These are phyloP conservation scores for Scylla paramamosain DNA, from an alignment of 1,140 invertebrate species.

Conservation along the genomic window DNA sequence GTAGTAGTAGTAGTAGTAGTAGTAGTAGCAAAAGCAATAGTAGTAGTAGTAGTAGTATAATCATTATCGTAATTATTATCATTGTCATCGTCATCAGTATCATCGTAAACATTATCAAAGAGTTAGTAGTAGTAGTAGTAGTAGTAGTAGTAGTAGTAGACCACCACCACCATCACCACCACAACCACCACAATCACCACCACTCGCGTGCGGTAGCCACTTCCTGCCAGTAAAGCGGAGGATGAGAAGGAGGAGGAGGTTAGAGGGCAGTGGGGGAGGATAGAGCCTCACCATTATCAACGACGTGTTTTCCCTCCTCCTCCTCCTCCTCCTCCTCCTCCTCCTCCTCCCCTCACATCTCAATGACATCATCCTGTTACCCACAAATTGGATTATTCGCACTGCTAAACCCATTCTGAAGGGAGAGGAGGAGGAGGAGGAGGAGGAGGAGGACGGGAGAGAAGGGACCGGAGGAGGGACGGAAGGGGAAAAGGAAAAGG, in stretches of 20 bases:
- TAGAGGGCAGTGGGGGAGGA: neutral
- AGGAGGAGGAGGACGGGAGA: neutral
- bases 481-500: neutral
- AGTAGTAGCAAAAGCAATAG: neutral
- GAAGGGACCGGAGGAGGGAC: neutral
- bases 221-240: no score
- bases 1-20: constrained; percentile 19
- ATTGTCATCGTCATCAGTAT: neutral
- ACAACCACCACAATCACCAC: no score
- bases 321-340: neutral
- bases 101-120: neutral
- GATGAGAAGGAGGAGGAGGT: neutral
- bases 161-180: no score
- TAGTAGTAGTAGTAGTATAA: constrained; percentile 17
- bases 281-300: neutral
- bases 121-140: neutral
- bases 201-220: no score
- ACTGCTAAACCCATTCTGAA: neutral
- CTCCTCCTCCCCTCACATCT: neutral
- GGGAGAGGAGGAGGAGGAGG: constrained; percentile 23
- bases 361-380: neutral
- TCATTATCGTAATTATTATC: neutral
- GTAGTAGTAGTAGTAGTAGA: constrained; percentile 41
- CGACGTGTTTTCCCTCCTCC: neutral
- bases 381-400: constrained; percentile 2